These are phyloP conservation scores for Leptatherina wallacei DNA, from an alignment of 2,797 vertebrate genomes.

Conservation along the genomic window DNA sequence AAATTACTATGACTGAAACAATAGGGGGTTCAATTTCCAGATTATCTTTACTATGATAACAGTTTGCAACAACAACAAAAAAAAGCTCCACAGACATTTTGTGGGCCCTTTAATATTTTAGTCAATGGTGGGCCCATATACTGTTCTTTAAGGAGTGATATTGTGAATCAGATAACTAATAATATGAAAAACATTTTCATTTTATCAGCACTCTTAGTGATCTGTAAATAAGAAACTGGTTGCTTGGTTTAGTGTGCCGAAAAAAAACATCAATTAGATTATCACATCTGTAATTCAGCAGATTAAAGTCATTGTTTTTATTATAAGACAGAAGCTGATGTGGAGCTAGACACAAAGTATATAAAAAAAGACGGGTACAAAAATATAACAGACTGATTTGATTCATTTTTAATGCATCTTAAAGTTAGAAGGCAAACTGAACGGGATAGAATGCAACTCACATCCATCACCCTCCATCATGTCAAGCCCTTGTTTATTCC, in stretches of 20 bases:
- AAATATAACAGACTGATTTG: neutral
- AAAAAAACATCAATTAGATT: constrained; percentile 2
- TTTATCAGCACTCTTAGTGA: neutral
- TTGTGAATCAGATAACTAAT: neutral
- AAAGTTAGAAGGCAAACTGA: neutral
- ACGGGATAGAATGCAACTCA: neutral
- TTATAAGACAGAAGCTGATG: neutral
- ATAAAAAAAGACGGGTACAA: neutral
- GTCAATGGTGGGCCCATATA: too few species aligned
- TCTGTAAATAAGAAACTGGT: neutral
- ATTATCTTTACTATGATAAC: too few species aligned
- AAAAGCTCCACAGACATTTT: too few species aligned
- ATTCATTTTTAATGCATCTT: neutral
- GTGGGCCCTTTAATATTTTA: too few species aligned
- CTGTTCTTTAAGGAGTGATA: neutral
- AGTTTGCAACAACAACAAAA: too few species aligned
- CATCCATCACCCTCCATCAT: neutral
- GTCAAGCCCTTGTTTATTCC: constrained; percentile 21
- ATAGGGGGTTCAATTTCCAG: neutral
- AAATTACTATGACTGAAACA: neutral
- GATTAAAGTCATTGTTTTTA: neutral
- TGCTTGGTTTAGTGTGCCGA: neutral
- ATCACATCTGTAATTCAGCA: neutral
- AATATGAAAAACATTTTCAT: neutral
- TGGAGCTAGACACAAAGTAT: neutral